A percentile compares a stretch with the other conserved stretches of the same genome.
phyloP scores from a whole-genome alignment of 1,140 invertebrate genomes.

The Caenorhabditis briggsae region DNA sequence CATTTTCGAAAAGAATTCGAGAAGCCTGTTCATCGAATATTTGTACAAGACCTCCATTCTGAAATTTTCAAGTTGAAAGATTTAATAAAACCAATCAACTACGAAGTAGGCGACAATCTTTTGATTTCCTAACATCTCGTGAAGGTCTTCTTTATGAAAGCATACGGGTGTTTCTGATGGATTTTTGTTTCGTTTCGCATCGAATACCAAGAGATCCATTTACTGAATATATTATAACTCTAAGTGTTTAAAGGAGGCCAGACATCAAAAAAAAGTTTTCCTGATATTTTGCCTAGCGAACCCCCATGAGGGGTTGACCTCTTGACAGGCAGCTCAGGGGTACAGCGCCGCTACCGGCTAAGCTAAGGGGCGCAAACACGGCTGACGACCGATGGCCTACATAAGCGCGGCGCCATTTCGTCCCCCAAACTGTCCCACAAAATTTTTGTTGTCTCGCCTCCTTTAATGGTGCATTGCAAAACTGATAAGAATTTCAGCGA shows the following conservation, averaged over 20 bases:
- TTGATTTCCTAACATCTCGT: neutral
- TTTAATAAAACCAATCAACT: neutral
- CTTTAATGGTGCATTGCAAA: no score
- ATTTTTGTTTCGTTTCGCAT: conserved; percentile 1
- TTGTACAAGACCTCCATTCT: conserved; percentile 11
- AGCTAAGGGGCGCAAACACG: no score
- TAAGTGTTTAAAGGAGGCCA: no score
- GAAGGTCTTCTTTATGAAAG: neutral
- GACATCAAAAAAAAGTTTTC: no score
- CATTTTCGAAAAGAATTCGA: neutral
- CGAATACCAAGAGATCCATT: conserved; percentile 47
- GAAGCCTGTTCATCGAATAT: conserved; percentile 3
- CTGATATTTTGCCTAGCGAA: neutral
- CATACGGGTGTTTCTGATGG: neutral
- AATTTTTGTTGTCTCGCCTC: no score
- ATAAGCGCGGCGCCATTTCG: no score
- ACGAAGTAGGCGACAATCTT: neutral
- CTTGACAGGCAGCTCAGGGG: no score
- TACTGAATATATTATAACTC: neutral
- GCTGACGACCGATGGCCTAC: no score
- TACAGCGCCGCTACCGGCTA: no score
- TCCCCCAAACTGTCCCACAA: no score
- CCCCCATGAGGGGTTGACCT: no score
- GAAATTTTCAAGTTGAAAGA: neutral
- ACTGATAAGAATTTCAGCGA: no score